Percentiles rank a stretch among this genome's conserved stretches.
These are phyloP conservation scores for Chymomyza costata DNA, from an alignment of 1,140 invertebrate species.

Conservation along the genomic window DNA sequence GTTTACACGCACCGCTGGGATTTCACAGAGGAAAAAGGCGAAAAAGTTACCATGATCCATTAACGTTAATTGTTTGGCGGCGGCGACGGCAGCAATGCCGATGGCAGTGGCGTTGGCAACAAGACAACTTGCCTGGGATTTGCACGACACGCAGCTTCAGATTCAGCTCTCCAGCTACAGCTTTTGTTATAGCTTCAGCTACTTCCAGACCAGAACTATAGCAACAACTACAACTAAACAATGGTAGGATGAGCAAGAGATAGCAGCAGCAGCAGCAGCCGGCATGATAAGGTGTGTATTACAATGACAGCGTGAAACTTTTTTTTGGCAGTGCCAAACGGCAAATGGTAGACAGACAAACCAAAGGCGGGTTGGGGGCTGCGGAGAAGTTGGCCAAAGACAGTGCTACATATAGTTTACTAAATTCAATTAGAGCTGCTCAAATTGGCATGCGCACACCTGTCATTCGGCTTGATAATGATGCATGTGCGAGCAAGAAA, in stretches of 20 bases:
- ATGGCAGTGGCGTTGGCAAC: too few species aligned
- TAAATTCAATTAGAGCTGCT: slow-evolving; percentile 67
- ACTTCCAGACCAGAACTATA: too few species aligned
- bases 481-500: slow-evolving; percentile 53
- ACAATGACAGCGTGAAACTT: slow-evolving; percentile 68
- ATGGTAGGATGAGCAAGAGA: slow-evolving; percentile 10
- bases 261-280: slow-evolving; percentile 7
- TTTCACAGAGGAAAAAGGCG: slow-evolving; percentile 68
- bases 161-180: too few species aligned
- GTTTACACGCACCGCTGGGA: slow-evolving; percentile 72
- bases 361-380: slow-evolving; percentile 6
- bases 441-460: slow-evolving; percentile 69
- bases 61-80: slow-evolving; percentile 73
- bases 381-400: slow-evolving; percentile 26
- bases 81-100: slow-evolving; percentile 18
- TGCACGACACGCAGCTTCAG: slow-evolving; percentile 55
- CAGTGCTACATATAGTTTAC: slow-evolving; percentile 49
- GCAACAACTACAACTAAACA: slow-evolving; percentile 29
- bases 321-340: slow-evolving; percentile 25
- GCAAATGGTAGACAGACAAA: slow-evolving; percentile 5
- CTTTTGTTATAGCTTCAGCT: too few species aligned
- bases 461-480: slow-evolving; percentile 68
- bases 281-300: slow-evolving; percentile 58
- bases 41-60: slow-evolving; percentile 73
- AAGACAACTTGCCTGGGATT: slow-evolving; percentile 61